Evolutionary conservation across 2,113 vertebrate species (phyloP), one percentile per base, ranked within the genome.

Genomic region (Odocoileus virginianus): DNA sequence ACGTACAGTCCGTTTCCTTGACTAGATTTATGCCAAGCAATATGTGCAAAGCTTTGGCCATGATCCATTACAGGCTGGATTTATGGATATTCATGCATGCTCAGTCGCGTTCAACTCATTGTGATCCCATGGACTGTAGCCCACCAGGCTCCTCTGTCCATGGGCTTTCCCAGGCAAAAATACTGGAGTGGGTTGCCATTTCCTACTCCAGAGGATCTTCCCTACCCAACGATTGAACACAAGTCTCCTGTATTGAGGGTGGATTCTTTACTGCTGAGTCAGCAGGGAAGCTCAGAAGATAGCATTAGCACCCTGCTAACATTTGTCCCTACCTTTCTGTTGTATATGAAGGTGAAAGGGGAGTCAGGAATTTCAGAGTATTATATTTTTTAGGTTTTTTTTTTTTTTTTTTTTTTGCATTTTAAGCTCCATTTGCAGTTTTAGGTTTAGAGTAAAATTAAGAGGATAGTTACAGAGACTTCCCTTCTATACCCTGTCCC

Each of bases 201-300:
- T 43, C 71, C 71, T 76, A 14, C 71, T 43, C 71, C 23, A 27
- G 6, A 23, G 40, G 21, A 76, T 43, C 71, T 27, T 43, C 40
- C 71, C 6, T 0, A 76, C 12, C 14, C 40, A 76, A 6, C 1
- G 0, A 76, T 4, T 25, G 71, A 43, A 76, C 40, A 14, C 1
- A 3, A 43, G 36, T 43, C 23, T 43, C 40, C 1, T 0, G 40
- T 4, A 43, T 27, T 43, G 40, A 0, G 0, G 14, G 40, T 43
- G 12, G 40, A 43, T 76, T 76, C 40, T 43, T 76, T 7, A 27
- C 40, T 43, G 6, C 23, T 7, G 12, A 76, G 23, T 13, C 21
- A 15, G 23, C 40, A 43, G 71, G 6, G 40, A 43, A 15, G 23
- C 40, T 12, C 71, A 76, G n/a, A 58, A 43, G 74, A 85, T 11